phyloP scores from a whole-genome alignment of 2,113 vertebrate species.

The Crocuta crocuta region DNA sequence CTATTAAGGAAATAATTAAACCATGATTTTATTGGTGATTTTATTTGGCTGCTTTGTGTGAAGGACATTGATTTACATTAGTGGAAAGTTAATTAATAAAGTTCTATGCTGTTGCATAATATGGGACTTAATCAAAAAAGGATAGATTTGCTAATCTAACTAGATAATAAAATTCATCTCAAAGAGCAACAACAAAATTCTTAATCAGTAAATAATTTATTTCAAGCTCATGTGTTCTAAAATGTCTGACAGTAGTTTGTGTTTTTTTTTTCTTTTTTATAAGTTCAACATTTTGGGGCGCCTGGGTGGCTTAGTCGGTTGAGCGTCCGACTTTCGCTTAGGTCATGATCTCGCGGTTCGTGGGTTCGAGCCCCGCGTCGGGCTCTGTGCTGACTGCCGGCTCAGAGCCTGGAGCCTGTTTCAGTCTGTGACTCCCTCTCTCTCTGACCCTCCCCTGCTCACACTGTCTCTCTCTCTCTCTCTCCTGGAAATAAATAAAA shows the following conservation, averaged over 20 bases:
- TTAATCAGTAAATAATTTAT: constrained; percentile 66
- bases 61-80: constrained; percentile 76
- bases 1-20: constrained; percentile 84
- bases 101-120: constrained; percentile 65
- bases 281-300: neutral
- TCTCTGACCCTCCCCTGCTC: no score
- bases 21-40: constrained; percentile 71
- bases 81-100: constrained; percentile 83
- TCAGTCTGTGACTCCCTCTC: no score
- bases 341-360: no score
- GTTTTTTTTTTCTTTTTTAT: neutral
- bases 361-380: no score
- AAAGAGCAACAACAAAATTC: neutral
- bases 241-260: neutral
- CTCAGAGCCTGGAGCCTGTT: no score
- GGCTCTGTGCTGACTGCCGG: no score
- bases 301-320: no score
- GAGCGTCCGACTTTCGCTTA: no score
- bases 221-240: constrained; percentile 34
- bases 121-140: constrained; percentile 59
- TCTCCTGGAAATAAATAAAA: no score
- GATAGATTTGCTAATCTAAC: constrained; percentile 64
- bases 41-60: constrained; percentile 78
- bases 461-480: no score
- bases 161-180: constrained; percentile 16